Conservation (phyloP, 2,888 invertebrate species). For the Dicyrtomina minuta region DNA sequence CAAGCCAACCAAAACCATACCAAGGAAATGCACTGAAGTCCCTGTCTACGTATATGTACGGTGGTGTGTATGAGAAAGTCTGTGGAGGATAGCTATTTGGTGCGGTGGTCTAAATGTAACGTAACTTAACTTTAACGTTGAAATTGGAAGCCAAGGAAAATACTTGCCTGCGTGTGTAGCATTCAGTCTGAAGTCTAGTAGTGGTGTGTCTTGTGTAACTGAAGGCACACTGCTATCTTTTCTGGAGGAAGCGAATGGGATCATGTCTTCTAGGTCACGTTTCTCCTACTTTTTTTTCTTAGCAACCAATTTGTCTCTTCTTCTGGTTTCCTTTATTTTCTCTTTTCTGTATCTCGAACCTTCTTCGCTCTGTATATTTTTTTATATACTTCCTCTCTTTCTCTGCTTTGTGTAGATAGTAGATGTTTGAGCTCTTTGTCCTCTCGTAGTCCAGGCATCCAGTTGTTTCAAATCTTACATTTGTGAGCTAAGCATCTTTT, state of each 20-base stretch:
- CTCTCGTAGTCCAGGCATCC: no score
- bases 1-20: no score
- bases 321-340: constrained; percentile 11
- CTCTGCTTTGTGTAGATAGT: background rate
- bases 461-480: background rate
- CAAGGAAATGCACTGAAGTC: no score
- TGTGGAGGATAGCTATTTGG: no score
- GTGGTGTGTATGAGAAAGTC: no score
- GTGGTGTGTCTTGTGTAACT: background rate
- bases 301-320: constrained; percentile 35
- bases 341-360: background rate
- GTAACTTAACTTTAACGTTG: background rate
- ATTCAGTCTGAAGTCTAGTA: background rate
- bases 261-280: constrained; percentile 32
- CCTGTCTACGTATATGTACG: background rate
- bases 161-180: constrained; percentile 18
- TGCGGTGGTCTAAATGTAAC: no score
- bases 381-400: background rate
- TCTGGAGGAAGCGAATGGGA: constrained; percentile 3
- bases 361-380: background rate
- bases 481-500: constrained; percentile 14
- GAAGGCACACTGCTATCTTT: no score
- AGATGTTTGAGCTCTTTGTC: background rate
- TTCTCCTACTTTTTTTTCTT: constrained; percentile 25
- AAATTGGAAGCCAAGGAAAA: constrained; percentile 13